Percentiles rank a stretch among this genome's conserved stretches.
phyloP scores from a whole-genome alignment of 2,113 vertebrate genomes.

The Leptodactylus fuscus region DNA sequence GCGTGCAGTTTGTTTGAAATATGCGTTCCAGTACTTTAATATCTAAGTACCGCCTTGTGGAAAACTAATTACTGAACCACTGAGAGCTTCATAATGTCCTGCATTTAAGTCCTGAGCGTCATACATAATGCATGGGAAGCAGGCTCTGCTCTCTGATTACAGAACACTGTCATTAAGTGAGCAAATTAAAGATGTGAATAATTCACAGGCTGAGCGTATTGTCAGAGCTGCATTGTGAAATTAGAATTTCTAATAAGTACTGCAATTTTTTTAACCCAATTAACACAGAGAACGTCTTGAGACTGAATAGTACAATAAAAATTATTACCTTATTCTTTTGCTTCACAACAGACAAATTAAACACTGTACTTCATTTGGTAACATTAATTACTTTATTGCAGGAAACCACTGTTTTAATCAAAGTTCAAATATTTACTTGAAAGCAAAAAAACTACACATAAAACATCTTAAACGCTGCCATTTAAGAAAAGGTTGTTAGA shows the following conservation, averaged over 20 bases:
- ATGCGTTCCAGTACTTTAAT: slow-evolving; percentile 68
- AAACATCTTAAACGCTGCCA: slow-evolving; percentile 69
- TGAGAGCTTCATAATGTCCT: slow-evolving; percentile 89
- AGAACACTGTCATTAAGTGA: slow-evolving; percentile 89
- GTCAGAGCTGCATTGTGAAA: slow-evolving; percentile 87
- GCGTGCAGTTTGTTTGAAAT: slow-evolving; percentile 63
- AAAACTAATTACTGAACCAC: slow-evolving; percentile 89
- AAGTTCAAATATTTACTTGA: slow-evolving; percentile 74
- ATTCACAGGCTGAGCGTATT: slow-evolving; percentile 88
- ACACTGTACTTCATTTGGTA: slow-evolving; percentile 86
- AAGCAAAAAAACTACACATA: slow-evolving; percentile 71
- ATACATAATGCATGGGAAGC: slow-evolving; percentile 89
- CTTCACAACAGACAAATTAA: slow-evolving; percentile 86
- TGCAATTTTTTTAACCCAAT: slow-evolving; percentile 90
- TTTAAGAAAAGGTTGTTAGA: slow-evolving; percentile 7
- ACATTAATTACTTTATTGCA: slow-evolving; percentile 76
- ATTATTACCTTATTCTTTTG: slow-evolving; percentile 88
- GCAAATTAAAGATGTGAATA: slow-evolving; percentile 92
- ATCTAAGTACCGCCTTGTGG: slow-evolving; percentile 85
- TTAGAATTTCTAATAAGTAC: slow-evolving; percentile 91
- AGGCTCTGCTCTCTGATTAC: slow-evolving; percentile 88
- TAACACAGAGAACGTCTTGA: slow-evolving; percentile 87
- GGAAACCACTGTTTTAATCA: slow-evolving; percentile 75
- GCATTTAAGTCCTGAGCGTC: slow-evolving; percentile 87
- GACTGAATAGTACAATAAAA: slow-evolving; percentile 89